These are phyloP conservation scores for Argyra leucocephala DNA, from an alignment of 2,888 invertebrate species.

Conservation along the genomic window DNA sequence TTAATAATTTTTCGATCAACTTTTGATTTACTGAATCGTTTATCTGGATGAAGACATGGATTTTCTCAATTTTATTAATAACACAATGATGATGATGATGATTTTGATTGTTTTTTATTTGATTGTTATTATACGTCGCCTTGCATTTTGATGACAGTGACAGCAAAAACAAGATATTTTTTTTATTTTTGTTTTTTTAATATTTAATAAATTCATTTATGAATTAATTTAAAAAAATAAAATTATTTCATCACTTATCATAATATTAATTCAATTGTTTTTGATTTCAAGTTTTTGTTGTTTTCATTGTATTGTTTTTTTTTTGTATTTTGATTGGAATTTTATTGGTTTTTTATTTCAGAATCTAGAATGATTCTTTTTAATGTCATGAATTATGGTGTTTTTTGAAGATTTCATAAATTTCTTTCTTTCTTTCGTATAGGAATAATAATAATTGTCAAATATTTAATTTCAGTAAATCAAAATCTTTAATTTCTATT, in stretches of 20 bases:
- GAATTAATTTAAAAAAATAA: too few species aligned
- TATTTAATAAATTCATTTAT: too few species aligned
- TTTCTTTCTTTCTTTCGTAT: neutral
- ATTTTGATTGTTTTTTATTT: too few species aligned
- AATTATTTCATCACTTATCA: too few species aligned
- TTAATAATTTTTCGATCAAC: neutral
- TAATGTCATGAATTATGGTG: too few species aligned
- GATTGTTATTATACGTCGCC: too few species aligned
- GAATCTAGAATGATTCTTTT: too few species aligned
- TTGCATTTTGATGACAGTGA: neutral
- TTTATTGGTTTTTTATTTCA: neutral
- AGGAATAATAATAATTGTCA: neutral
- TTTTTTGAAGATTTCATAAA: neutral
- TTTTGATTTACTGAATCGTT: neutral
- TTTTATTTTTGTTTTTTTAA: too few species aligned
- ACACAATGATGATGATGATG: neutral
- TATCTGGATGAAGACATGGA: neutral
- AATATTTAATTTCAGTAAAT: neutral
- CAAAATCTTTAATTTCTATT: neutral
- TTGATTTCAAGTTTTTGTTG: neutral
- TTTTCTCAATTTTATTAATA: neutral
- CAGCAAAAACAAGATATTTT: too few species aligned
- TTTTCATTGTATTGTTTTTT: neutral
- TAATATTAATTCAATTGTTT: too few species aligned
- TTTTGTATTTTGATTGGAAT: slow-evolving; percentile 1